These are phyloP conservation scores for Oreochromis niloticus DNA, from an alignment of 2,113 vertebrate species.

Conservation along the genomic window DNA sequence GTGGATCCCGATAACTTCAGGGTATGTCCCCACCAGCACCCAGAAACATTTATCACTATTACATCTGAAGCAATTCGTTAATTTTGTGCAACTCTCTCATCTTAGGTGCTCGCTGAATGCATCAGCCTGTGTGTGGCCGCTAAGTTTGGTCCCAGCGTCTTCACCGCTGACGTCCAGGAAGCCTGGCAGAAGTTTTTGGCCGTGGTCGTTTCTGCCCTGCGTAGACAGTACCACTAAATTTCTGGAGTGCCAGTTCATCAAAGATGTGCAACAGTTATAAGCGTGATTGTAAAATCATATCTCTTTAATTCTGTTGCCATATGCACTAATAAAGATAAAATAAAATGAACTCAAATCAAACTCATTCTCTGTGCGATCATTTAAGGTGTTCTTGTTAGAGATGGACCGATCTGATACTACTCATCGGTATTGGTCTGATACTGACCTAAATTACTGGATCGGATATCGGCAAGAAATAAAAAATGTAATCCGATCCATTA, in stretches of 20 bases:
- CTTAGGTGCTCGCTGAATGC: background rate
- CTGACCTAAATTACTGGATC: too few relatives aligned
- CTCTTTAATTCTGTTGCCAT: too few relatives aligned
- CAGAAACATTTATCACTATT: background rate
- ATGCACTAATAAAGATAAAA: too few relatives aligned
- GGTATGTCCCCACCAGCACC: constrained; percentile 12
- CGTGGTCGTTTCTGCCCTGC: constrained; percentile 7
- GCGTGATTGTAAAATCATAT: background rate
- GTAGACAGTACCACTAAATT: background rate
- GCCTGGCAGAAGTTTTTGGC: constrained; percentile 76
- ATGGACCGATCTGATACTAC: too few relatives aligned
- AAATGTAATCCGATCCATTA: too few relatives aligned
- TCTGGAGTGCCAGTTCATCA: background rate
- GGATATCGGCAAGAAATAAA: too few relatives aligned
- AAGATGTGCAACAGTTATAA: background rate
- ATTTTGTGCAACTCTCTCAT: background rate
- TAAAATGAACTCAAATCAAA: too few relatives aligned
- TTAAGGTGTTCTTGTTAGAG: too few relatives aligned
- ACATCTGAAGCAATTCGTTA: background rate
- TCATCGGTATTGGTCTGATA: too few relatives aligned
- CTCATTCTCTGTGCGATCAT: too few relatives aligned
- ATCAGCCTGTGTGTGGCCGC: background rate
- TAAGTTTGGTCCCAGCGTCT: background rate
- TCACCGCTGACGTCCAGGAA: constrained; percentile 63
- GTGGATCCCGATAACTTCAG: constrained; percentile 88